phyloP scores from a whole-genome alignment of 2,888 invertebrate genomes.

The Drosophila austrosaltans region DNA sequence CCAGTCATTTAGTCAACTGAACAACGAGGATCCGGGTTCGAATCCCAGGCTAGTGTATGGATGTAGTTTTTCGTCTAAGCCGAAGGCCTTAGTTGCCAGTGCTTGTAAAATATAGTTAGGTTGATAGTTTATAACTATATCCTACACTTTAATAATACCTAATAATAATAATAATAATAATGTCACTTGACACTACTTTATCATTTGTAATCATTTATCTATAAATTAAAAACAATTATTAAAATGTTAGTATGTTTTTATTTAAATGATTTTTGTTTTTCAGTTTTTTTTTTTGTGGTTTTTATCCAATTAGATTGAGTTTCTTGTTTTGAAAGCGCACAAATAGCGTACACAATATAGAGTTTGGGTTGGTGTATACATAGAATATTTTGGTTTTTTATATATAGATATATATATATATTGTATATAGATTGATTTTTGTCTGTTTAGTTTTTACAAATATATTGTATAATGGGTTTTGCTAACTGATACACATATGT shows the following conservation, averaged over 20 bases:
- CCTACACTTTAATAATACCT: no score
- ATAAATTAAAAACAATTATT: neutral
- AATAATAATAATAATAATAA: no score
- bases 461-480: constrained; percentile 41
- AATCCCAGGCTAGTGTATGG: no score
- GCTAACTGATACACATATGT: constrained; percentile 11
- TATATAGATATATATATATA: constrained; percentile 45
- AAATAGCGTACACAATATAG: constrained; percentile 61
- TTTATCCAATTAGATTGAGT: constrained; percentile 72
- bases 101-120: no score
- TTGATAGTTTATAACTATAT: no score
- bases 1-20: no score
- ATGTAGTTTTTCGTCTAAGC: no score
- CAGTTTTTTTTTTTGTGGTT: constrained; percentile 48
- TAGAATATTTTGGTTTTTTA: constrained; percentile 48
- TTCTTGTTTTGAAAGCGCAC: constrained; percentile 59
- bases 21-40: no score
- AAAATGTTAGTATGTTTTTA: constrained; percentile 59
- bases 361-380: constrained; percentile 51
- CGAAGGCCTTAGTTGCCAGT: no score
- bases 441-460: constrained; percentile 45
- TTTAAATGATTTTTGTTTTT: constrained; percentile 48
- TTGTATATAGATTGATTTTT: constrained; percentile 61
- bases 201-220: no score
- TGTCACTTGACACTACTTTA: no score